Evolutionary conservation across 92 coral and sea anemone genomes (phyloP), one percentile per base, ranked within the genome.

Genomic region (Muricea muricata): DNA sequence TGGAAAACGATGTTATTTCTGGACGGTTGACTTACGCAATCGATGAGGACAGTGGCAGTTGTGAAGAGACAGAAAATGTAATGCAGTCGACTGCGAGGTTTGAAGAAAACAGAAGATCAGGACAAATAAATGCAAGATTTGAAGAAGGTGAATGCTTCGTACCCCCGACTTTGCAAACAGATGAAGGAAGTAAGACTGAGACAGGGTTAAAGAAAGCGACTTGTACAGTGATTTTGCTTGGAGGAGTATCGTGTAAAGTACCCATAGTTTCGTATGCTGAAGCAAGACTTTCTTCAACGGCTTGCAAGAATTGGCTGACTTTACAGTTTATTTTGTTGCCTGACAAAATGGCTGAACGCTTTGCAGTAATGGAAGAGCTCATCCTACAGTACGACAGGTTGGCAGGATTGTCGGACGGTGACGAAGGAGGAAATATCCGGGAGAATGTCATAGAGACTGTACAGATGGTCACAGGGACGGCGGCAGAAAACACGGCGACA

Each of bases 401-500:
- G n/a, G 29, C 83, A 1, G 48, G 29, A 18, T 32, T 78, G 10
- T 11, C 37, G 5, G 14, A 6, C 21, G 1, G 17, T 35, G 31
- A 34, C 7, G 52, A 35, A 6, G 46, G 26, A 8, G 70, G 54
- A 57, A 78, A 41, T 29, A 50, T 25, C 10, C 58, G 65, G 17
- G 80, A 32, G 8, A 75, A 75, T 57, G 83, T 97, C 66, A 97
- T 94, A 40, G 99, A 94, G 78, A 91, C 99, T 7, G 98, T 97
- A 14, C 94, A 95, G 23, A 91, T 97, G 46, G 95, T 97, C 61
- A 93, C 99, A 69, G 95, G 98, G 48, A 97, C 99, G 32, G 99
- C 98, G 35, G 99, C 99, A 56, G 98, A 97, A 65, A 97, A 97
- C 85, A 97, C 99, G 17, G 99, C 99, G 20, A 97, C 99, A 1